These are phyloP conservation scores for Pholis gunnellus DNA, from an alignment of 2,113 vertebrate genomes.

Conservation along the genomic window DNA sequence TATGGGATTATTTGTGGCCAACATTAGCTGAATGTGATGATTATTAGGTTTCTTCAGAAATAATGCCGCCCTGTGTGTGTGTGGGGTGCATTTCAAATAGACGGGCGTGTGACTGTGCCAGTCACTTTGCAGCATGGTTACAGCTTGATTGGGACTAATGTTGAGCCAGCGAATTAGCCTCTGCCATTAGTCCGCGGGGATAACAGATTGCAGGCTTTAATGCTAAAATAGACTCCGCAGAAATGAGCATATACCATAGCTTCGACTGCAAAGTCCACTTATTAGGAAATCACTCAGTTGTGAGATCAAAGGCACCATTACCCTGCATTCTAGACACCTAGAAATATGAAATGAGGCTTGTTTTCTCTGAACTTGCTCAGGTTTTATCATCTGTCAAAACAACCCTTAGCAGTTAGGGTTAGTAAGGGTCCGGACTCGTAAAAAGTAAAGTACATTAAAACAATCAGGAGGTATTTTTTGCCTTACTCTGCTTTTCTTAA, in stretches of 20 bases:
- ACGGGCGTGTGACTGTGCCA: constrained; percentile 13
- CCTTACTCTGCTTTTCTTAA: constrained; percentile 39
- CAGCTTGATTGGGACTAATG: constrained; percentile 54
- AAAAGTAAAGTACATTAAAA: constrained; percentile 17
- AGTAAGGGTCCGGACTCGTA: neutral
- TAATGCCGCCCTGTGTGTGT: constrained; percentile 9
- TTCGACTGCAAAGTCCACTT: constrained; percentile 33
- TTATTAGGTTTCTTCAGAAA: constrained; percentile 35
- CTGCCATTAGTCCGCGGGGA: constrained; percentile 40
- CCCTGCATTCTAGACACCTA: neutral
- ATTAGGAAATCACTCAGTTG: constrained; percentile 24
- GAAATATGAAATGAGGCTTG: neutral
- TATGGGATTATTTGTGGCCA: constrained; percentile 7
- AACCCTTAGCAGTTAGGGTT: neutral
- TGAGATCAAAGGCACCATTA: constrained; percentile 29
- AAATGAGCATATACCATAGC: constrained; percentile 43
- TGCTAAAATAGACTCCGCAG: constrained; percentile 40
- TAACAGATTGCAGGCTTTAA: constrained; percentile 62
- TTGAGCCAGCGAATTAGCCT: constrained; percentile 52
- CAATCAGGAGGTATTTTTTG: constrained; percentile 21
- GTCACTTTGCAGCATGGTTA: constrained; percentile 45
- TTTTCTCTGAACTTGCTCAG: constrained; percentile 3
- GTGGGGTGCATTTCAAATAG: neutral
- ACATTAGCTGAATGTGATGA: constrained; percentile 14
- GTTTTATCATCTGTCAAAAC: constrained; percentile 12